Base-by-base conservation (phyloP, 2,888 invertebrate species). In the Pachycephus smyrnensis region DNA sequence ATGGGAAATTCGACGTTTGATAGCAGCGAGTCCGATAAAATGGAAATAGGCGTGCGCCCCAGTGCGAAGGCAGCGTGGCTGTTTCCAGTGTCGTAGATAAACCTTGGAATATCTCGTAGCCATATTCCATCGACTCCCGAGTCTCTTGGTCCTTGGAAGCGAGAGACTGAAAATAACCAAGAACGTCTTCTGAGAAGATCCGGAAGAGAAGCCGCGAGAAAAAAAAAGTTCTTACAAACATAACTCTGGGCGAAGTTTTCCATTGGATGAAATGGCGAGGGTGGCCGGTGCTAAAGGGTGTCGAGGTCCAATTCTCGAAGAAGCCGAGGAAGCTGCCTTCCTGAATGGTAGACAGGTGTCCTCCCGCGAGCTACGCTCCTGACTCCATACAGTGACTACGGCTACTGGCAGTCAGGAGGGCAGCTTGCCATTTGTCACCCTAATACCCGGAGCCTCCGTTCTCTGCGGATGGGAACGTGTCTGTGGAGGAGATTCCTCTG, bases 1-100 rank as follows among this genome's bases (percentile, higher is more conserved):
- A 82, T 79, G 79, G 82, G 78, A 85, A 84, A 85, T 83, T 81
- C 85, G 76, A 83, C 81, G 83, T 85, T 85, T 79, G 82, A 83
- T 84, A 83, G 83, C 82, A 82, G 77, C 23, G 71, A 80, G 74
- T 40, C 73, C 81, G 85, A 86, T 85, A 85, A 85, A 86, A 85
- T 86, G 84, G 83, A 86, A 86, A 86, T 85, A 81, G 82, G 82
- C 79, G 77, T 78, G 80, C 77, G 82, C 73, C 76, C 31, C 71
- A 32, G 31, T 3, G 31, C 15, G 69, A n/a, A 12, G 30, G 69
- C 30, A 12, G 31, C 12, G 12, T 32, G 12, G 69, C 30, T 69
- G 6, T 32, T 31, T 2, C 31, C 71, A 71, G 31, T 71, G 71
- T 12, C 71, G 71, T 71, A 71, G 23, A 55, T 55, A 23, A 55